A percentile compares a stretch with the other conserved stretches of the same genome.
Conservation (phyloP, 2,888 invertebrate genomes). For the Dyspetes luteomarginatus region DNA sequence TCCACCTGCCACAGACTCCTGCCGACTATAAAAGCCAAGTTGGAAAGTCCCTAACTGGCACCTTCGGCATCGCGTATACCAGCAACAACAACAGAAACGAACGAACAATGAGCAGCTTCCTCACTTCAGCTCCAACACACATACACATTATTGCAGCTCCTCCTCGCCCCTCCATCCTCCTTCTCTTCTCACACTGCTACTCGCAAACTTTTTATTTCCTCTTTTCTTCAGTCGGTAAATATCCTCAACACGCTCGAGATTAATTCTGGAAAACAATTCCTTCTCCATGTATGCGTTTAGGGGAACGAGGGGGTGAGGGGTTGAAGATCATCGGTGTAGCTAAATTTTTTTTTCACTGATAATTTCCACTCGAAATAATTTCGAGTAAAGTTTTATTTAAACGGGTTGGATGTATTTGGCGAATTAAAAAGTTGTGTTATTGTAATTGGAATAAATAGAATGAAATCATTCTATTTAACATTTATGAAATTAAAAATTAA, state of each 20-base stretch:
- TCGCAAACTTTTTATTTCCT: constrained; percentile 16
- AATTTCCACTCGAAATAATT: no score
- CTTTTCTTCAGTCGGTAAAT: constrained; percentile 39
- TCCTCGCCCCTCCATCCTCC: constrained; percentile 1
- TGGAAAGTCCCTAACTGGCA: constrained; percentile 73
- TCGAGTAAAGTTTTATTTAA: no score
- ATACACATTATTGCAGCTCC: no score
- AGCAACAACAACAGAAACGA: constrained; percentile 53
- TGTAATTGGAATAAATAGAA: no score
- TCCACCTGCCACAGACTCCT: neutral
- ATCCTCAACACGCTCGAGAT: constrained; percentile 46
- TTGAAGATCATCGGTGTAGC: no score
- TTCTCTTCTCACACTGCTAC: constrained; percentile 2
- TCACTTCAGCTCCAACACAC: constrained; percentile 18
- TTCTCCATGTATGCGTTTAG: neutral
- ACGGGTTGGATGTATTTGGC: no score
- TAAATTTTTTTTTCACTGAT: no score
- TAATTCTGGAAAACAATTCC: constrained; percentile 60
- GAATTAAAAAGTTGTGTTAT: no score
- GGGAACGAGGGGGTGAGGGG: neutral
- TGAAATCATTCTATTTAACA: no score
- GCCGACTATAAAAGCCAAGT: constrained; percentile 75
- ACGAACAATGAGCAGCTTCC: constrained; percentile 69
- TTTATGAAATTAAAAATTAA: no score
- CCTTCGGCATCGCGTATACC: constrained; percentile 60